Evolutionary conservation across 2,888 invertebrate species (phyloP), one percentile per base, ranked within the genome.

Genomic region (Uloborus plumipes): DNA sequence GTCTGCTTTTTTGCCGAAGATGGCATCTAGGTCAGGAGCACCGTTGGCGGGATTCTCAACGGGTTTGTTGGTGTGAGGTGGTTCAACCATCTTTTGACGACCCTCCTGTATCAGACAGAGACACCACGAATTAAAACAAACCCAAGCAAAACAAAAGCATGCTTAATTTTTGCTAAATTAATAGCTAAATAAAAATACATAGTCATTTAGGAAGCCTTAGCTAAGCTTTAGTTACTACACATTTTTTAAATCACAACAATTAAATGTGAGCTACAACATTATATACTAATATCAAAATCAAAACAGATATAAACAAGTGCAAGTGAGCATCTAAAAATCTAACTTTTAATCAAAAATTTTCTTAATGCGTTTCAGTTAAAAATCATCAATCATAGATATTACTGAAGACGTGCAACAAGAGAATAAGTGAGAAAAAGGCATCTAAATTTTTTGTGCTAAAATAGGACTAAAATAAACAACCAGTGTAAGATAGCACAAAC

Each of bases 1-100:
- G 92, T 95, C 95, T 90, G 95, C 94, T 90, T 95, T 95, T 92
- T 96, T 96, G 89, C 82, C 71, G 77, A 84, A 84, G 81, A 79
- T 72, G 65, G 85, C 74, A 69, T 83, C 85, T 49, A 85, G 70
- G 62, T 83, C 83, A 71, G 85, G 85, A 71, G 83, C 80, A 65
- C 83, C 83, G 80, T 85, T 85, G 76, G 80, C 83, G 75, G 85
- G 76, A 74, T 85, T 85, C 76, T 85, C 85, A 66, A 84, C 76
- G 73, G 83, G 83, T 69, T 83, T 83, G 83, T 77, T 83, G 83
- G 83, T 76, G 83, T 75, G 77, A 77, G 83, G 83, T 67, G 76
- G 83, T 67, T 83, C 83, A 73, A 74, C 83, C 83, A 83, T 65
- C 83, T 83, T 83, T 77, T 76, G 83, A 76, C 83, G 83, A 65